Evolutionary conservation across 1,140 invertebrate genomes (phyloP), one percentile per base, ranked within the genome.

Genomic region (Drosophila ohnishii): DNA sequence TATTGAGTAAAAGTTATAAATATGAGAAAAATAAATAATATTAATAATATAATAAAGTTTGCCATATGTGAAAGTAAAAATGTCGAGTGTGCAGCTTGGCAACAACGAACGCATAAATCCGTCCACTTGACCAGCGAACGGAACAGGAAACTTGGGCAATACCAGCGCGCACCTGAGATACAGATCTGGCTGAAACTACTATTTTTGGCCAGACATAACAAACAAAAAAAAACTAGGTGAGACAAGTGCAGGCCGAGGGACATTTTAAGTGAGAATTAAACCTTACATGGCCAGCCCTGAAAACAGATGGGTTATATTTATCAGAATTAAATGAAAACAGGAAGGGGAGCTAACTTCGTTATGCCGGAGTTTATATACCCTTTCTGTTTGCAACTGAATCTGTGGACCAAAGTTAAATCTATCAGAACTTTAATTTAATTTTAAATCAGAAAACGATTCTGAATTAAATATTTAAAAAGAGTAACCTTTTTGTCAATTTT

Each of bases 101-200:
- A 62, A 45, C 58, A 53, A 50, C 73, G 25, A 72, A 47, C 83
- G 61, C 73, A 80, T 65, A 85, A 80, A 63, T 74, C 77, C 75
- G 65, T 70, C 67, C 78, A 74, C 73, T 80, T 69, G 81, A 63
- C 65, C 61, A 70, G 37, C 75, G 63, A 80, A 65, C 77, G 66
- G 56, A 84, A 79, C 81, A 84, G 82, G 81, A 85, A 85, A 85
- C 82, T 85, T 85, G 66, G 77, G 78, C 78, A 86, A 81, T 81
- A 69, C 44, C 35, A 56, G 71, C 66, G 75, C 66, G 75, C 83
- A 86, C 83, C 78, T 86, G 82, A 86, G 70, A 75, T 75, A 75
- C 50, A 51, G 22, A 75, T 73, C 72, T 73, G 72, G 59, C 69
- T 59, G 40, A 37, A 45, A 45, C 69, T 30, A 47, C 66, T 55